Percentiles rank a stretch among this genome's conserved stretches.
Evolutionary conservation across 2,797 vertebrate genomes (phyloP).

Genomic region (Threskiornis aethiopicus): DNA sequence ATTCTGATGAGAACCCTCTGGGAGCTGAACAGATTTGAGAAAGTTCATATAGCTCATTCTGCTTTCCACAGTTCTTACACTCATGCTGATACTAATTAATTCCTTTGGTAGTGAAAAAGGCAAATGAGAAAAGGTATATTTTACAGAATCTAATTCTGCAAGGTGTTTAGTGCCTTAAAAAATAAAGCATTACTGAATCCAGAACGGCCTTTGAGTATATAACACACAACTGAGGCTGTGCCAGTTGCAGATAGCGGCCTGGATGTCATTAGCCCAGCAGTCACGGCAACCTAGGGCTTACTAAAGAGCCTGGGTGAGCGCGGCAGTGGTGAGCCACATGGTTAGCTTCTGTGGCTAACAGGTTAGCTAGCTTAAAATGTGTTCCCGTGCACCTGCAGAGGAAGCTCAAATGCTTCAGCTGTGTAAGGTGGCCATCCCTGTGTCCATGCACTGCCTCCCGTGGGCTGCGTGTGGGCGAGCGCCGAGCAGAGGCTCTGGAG

Average conservation of each 20-base stretch:
- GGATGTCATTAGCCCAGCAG: not conserved
- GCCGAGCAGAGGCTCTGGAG: not conserved
- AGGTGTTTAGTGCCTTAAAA: not conserved
- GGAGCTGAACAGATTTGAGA: not conserved
- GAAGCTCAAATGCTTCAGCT: fast-evolving
- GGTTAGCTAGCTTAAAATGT: not conserved
- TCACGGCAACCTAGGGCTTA: fast-evolving
- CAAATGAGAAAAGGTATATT: not conserved
- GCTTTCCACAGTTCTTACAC: not conserved
- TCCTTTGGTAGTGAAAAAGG: not conserved
- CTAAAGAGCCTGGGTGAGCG: not conserved
- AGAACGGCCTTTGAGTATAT: not conserved
- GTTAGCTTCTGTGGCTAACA: fast-evolving
- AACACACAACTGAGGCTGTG: not conserved
- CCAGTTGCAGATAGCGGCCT: not conserved
- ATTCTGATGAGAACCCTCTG: not conserved
- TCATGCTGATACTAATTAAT: not conserved
- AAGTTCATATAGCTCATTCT: not conserved
- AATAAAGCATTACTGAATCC: not conserved
- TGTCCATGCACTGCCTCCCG: fast-evolving
- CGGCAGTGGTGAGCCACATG: not conserved
- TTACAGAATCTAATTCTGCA: not conserved
- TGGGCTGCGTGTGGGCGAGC: fast-evolving
- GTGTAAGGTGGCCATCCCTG: not conserved
- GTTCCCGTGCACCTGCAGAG: fast-evolving